Conservation (phyloP, 2,113 vertebrate genomes). For the Lanius collurio region DNA sequence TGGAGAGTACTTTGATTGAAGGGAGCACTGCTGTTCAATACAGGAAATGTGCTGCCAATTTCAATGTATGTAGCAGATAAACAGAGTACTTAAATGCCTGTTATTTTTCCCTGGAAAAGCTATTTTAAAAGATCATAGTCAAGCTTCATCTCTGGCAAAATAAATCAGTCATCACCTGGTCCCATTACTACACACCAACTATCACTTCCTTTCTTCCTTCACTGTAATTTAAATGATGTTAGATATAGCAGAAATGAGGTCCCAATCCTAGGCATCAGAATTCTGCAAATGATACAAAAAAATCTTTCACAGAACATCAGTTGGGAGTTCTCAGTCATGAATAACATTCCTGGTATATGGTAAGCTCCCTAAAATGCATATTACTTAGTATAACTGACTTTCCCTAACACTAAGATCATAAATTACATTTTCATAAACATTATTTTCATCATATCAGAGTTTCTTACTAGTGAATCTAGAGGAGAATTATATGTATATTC, state of each 20-base stretch:
- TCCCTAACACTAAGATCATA: neutral
- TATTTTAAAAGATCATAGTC: neutral
- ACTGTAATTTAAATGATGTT: neutral
- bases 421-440: conserved; percentile 25
- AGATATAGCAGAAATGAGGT: neutral
- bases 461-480: neutral
- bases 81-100: neutral
- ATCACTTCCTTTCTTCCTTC: neutral
- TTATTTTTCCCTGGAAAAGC: neutral
- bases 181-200: neutral
- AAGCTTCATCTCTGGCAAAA: neutral
- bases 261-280: neutral
- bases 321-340: neutral
- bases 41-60: neutral
- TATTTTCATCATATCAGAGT: neutral
- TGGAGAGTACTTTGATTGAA: accelerated
- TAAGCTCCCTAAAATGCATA: neutral
- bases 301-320: neutral
- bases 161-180: neutral
- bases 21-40: neutral
- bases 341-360: neutral
- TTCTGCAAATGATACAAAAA: neutral
- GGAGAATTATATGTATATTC: neutral
- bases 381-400: neutral
- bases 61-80: neutral